A percentile compares a stretch with the other conserved stretches of the same genome.
These are phyloP conservation scores for Eurytoma adleriae DNA, from an alignment of 2,888 invertebrate genomes.

Conservation along the genomic window DNA sequence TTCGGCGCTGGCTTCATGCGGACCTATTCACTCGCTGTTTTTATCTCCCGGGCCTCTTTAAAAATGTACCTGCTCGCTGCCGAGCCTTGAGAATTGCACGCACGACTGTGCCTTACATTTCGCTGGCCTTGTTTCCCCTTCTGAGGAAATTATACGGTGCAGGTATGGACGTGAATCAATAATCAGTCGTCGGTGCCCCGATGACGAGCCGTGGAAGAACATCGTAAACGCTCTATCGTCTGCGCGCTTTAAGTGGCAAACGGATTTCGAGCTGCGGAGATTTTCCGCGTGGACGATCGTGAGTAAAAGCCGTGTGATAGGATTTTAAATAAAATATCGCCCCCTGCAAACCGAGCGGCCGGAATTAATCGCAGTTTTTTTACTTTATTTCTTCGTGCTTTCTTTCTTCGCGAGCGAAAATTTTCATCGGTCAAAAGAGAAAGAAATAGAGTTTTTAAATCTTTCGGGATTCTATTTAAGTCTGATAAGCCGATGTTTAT, in stretches of 20 bases:
- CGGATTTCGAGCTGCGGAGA: conserved; percentile 7
- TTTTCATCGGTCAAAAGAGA: no score
- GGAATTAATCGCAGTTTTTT: not conserved
- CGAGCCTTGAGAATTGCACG: not conserved
- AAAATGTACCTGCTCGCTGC: not conserved
- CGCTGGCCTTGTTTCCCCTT: not conserved
- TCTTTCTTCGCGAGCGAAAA: not conserved
- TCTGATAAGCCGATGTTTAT: no score
- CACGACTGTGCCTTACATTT: not conserved
- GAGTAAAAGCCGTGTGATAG: conserved; percentile 11
- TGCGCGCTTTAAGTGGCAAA: not conserved
- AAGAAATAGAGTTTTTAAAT: no score
- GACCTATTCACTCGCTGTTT: not conserved
- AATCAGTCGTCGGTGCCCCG: not conserved
- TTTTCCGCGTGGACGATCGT: conserved; percentile 7
- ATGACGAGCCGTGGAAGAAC: conserved; percentile 16
- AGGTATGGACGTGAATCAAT: not conserved
- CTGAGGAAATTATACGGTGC: no score
- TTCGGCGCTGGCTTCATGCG: not conserved
- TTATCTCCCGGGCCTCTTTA: not conserved
- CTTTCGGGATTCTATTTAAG: no score
- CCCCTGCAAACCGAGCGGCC: not conserved
- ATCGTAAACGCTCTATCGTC: conserved; percentile 1
- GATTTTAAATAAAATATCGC: conserved; percentile 22
- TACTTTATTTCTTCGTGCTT: not conserved